phyloP scores from a whole-genome alignment of 2,113 vertebrate genomes.

The Picathartes gymnocephalus region DNA sequence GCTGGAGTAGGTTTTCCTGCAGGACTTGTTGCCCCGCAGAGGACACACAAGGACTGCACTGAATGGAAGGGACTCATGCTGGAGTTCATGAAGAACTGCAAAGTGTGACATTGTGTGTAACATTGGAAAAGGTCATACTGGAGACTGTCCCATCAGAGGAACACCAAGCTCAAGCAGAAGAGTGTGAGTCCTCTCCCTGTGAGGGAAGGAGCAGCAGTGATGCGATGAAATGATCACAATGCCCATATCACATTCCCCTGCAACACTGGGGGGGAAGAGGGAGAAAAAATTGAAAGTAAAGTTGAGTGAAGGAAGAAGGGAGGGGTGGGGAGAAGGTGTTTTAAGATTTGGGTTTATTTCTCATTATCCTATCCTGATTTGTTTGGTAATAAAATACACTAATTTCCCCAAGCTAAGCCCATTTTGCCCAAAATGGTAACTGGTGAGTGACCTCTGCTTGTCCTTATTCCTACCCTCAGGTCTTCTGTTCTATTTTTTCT shows the following conservation, averaged over 20 bases:
- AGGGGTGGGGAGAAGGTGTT: neutral
- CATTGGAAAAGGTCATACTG: fast-evolving
- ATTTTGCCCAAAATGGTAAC: neutral
- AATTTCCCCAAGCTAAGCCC: neutral
- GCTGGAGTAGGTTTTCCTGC: neutral
- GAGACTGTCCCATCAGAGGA: neutral
- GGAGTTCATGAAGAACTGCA: neutral
- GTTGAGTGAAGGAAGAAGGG: neutral
- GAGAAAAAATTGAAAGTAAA: neutral
- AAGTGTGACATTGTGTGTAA: neutral
- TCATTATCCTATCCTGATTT: neutral
- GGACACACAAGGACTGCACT: neutral
- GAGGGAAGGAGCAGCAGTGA: neutral
- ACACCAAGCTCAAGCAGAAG: neutral
- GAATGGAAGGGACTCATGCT: neutral
- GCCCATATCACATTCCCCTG: neutral
- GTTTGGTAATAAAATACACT: neutral
- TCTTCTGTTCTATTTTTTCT: neutral
- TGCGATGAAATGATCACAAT: neutral
- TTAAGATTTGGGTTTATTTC: neutral
- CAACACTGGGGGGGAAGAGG: neutral
- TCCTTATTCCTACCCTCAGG: neutral
- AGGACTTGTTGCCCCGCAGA: neutral
- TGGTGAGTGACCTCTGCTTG: neutral
- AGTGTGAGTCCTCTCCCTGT: neutral